Conservation (phyloP, 2,888 invertebrate genomes). For the Leucophenga montana region DNA sequence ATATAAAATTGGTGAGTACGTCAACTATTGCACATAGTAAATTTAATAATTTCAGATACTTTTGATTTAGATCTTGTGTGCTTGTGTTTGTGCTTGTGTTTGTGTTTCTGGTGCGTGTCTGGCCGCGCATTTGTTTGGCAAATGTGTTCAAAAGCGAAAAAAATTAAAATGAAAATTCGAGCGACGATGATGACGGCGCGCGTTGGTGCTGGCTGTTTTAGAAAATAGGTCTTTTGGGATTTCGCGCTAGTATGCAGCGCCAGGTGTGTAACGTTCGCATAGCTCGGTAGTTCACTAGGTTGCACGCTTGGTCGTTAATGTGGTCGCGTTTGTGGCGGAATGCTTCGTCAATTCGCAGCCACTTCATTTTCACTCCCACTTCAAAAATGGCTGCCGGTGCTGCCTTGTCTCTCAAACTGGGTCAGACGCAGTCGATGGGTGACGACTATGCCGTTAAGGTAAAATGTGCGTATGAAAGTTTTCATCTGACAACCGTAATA, state of each 20-base stretch:
- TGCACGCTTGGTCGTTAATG: neutral
- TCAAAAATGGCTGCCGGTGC: neutral
- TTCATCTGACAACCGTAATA: conserved; percentile 11
- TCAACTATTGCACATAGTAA: no score
- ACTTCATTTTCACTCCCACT: no score
- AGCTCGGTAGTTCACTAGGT: no score
- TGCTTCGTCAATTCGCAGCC: no score
- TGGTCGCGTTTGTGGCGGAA: neutral
- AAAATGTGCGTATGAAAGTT: conserved; percentile 19
- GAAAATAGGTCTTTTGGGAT: conserved; percentile 9
- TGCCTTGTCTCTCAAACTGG: neutral
- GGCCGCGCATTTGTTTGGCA: conserved; percentile 22
- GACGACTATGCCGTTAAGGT: conserved; percentile 1
- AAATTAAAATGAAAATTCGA: conserved; percentile 13
- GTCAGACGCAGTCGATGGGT: conserved; percentile 10
- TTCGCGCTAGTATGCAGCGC: neutral
- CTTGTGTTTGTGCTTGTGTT: no score
- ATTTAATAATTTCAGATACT: no score
- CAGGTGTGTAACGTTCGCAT: no score
- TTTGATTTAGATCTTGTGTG: no score
- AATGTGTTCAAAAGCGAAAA: conserved; percentile 5
- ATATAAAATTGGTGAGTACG: no score
- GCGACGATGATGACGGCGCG: neutral
- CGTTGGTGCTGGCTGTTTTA: neutral
- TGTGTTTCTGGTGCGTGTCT: neutral